Evolutionary conservation across 1,140 invertebrate genomes (phyloP), one percentile per base, ranked within the genome.

Genomic region (Bacillus rossius): DNA sequence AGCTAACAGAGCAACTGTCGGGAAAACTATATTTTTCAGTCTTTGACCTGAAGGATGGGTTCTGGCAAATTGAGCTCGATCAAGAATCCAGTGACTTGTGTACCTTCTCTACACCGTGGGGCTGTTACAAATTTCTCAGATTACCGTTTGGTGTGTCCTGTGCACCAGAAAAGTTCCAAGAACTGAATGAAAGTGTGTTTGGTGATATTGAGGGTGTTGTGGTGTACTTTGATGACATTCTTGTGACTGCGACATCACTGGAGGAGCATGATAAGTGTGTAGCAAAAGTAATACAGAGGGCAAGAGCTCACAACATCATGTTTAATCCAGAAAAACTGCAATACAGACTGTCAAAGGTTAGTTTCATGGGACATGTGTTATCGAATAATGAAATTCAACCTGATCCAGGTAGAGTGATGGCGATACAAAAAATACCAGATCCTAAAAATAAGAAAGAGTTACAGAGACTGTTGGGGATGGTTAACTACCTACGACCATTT

Each of bases 41-140:
- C 38, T 57, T 80, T 16, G 77, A 81, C 70, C 69, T 71, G 7
- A 72, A 72, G 49, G 57, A 68, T 64, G 71, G 73, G 8, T 80
- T 77, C 64, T 74, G 70, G 68, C 70, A 77, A 56, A 64, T 80
- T 0, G 64, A 65, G 17, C 60, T 78, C 5, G 65, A 64, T 38
- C 55, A 71, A 13, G 60, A 73, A 45, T 69, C 26, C 37, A 29
- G 19, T 53, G 22, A 53, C 19, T 40, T 53, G 20, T 53, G 51
- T 40, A 53, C 51, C n/a, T 25, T 53, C 17, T 20, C 19, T 23
- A 38, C 22, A 17, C 51, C 51, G 17, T 57, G 25, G 25, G 56
- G 56, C 8, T 25, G 56, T 23, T 57, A 23, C 17, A 20, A 22
- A 55, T 57, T 55, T 22, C 48, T 55, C 8, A 8, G 19, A 41